Base-by-base conservation (phyloP, 2,888 invertebrate species). In the Amphimallon solstitiale region DNA sequence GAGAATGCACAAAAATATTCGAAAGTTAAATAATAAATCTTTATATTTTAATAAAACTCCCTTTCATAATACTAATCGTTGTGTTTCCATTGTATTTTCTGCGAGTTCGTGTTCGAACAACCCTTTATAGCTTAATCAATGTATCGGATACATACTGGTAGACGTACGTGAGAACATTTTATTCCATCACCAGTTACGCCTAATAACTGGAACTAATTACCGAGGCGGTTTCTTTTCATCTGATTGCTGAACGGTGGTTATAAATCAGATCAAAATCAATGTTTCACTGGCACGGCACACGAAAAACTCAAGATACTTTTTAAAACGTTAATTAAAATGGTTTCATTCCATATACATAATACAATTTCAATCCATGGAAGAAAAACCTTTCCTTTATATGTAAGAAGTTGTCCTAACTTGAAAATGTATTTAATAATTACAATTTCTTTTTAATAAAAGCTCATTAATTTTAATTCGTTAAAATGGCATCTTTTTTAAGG, bases 201-300 rank as follows among this genome's bases (percentile, higher is more conserved):
- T 15, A 40, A 14, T 23, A 43, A 15, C 40, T 19, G 5, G 2
- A n/a, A 23, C 56, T 56, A 56, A 56, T 56, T 56, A 56, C 10
- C 12, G 9, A 21, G n/a, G 56, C 56, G 56, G 56, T 43, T 12
- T 56, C 56, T 14, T 56, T 56, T 56, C 23, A 56, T 56, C 56
- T 29, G 29, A 1, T 23, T n/a, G 12, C 9, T 12, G 21, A 40
- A 23, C 17, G 56, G 9, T 23, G 40, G 14, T 23, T 23, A 43
- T 56, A 56, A 56, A 56, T 56, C 56, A 40, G 56, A 40, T 40
- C 29, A 40, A 23, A 56, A 40, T 56, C 56, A 40, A 56, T 56
- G 56, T 56, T 40, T 38, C 40, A 40, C 40, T 56, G 56, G 23
- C 12, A 10, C 29, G 56, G 21, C 40, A n/a, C 10, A 5, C 40